phyloP scores from a whole-genome alignment of 2,888 invertebrate species.

The Melinopterus prodromus region DNA sequence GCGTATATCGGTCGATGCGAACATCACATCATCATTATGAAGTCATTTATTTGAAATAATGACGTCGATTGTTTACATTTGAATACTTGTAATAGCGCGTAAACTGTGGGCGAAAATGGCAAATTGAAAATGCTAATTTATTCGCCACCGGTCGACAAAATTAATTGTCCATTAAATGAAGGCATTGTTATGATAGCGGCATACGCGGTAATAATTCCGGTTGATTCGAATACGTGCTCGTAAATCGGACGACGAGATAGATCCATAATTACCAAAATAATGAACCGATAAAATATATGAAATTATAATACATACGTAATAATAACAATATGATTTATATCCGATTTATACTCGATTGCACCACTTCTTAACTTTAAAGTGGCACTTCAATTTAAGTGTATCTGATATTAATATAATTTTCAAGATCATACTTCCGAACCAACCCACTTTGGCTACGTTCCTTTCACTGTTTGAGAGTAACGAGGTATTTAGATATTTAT shows the following conservation, averaged over 20 bases:
- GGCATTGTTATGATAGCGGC: not conserved
- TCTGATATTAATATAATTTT: too few species aligned
- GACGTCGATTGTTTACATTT: not conserved
- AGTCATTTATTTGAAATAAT: not conserved
- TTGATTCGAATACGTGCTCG: not conserved
- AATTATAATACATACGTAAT: not conserved
- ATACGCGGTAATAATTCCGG: not conserved
- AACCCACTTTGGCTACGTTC: too few species aligned
- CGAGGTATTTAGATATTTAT: too few species aligned
- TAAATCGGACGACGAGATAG: not conserved
- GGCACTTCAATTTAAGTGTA: too few species aligned
- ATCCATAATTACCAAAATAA: not conserved
- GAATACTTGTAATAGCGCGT: not conserved
- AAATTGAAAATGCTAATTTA: not conserved
- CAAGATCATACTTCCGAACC: too few species aligned
- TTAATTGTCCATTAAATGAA: conserved; percentile 4
- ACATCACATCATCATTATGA: not conserved
- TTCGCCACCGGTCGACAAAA: not conserved
- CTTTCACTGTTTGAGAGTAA: too few species aligned
- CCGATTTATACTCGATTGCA: too few species aligned
- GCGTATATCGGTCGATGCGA: not conserved
- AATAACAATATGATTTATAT: too few species aligned
- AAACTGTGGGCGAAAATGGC: not conserved
- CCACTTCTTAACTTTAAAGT: too few species aligned
- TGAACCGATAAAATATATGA: not conserved